Evolutionary conservation across 2,797 vertebrate genomes (phyloP).

Genomic region (Pelochelys cantorii): DNA sequence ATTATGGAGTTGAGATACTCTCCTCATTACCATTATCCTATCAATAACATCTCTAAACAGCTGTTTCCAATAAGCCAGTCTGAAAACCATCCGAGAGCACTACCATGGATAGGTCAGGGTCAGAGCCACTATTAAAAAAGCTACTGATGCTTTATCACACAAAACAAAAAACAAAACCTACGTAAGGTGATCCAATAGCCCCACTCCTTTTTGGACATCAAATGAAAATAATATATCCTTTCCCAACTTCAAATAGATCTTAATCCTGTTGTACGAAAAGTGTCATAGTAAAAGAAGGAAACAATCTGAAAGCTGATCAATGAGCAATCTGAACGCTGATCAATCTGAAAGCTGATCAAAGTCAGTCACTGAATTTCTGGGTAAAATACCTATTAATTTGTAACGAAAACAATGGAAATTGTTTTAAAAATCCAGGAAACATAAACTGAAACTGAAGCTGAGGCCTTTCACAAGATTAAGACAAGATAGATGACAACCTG

Average conservation of each 20-base stretch:
- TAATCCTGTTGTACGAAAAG: conserved; percentile 50
- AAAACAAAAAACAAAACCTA: conserved; percentile 41
- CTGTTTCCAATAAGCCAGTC: conserved; percentile 83
- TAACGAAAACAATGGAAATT: conserved; percentile 56
- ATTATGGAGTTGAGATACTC: conserved; percentile 46
- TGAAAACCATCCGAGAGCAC: conserved; percentile 60
- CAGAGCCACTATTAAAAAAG: conserved; percentile 62
- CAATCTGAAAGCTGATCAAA: conserved; percentile 33
- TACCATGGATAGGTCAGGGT: conserved; percentile 73
- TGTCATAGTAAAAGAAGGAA: conserved; percentile 23
- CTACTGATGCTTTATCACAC: conserved; percentile 77
- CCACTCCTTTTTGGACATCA: not conserved
- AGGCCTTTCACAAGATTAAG: conserved; percentile 76
- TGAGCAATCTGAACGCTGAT: conserved; percentile 35
- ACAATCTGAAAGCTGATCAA: conserved; percentile 41
- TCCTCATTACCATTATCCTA: conserved; percentile 42
- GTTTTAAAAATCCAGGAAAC: conserved; percentile 61
- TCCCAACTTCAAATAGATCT: conserved; percentile 23
- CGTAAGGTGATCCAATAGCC: conserved; percentile 12
- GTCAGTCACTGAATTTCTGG: not conserved
- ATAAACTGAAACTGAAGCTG: conserved; percentile 77
- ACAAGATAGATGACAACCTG: conserved; percentile 79
- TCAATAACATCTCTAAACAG: conserved; percentile 72
- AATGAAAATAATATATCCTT: conserved; percentile 30
- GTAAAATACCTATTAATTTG: conserved; percentile 46